A percentile compares a stretch with the other conserved stretches of the same genome.
These are phyloP conservation scores for Callyntrura sp. DNA, from an alignment of 2,888 invertebrate species.

Conservation along the genomic window DNA sequence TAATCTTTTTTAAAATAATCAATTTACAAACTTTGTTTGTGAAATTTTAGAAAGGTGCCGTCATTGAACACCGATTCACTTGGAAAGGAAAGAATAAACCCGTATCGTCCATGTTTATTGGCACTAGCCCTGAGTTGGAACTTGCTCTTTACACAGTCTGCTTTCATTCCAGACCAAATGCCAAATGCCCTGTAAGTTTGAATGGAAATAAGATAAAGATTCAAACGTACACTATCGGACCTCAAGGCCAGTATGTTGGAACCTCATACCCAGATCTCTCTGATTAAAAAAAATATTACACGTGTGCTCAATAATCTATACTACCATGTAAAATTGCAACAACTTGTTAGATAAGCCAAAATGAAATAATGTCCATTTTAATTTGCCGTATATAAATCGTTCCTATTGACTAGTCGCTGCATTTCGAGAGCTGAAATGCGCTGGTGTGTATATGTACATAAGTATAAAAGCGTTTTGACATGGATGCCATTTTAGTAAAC, in stretches of 20 bases:
- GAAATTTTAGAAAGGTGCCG: slow-evolving; percentile 84
- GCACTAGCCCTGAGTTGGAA: slow-evolving; percentile 96
- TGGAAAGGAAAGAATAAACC: slow-evolving; percentile 91
- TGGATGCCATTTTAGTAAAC: no score
- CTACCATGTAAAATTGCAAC: no score
- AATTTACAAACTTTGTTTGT: slow-evolving; percentile 16
- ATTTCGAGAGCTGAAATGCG: no score
- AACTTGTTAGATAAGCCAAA: no score
- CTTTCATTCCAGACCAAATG: slow-evolving; percentile 91
- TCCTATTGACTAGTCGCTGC: no score
- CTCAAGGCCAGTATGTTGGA: slow-evolving; percentile 92
- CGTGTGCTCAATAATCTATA: no score
- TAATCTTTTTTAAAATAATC: background rate
- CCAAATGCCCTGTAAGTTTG: slow-evolving; percentile 90
- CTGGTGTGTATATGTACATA: no score
- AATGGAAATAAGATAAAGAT: slow-evolving; percentile 90
- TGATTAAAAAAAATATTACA: no score
- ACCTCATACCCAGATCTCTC: slow-evolving; percentile 93
- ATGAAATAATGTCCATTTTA: no score
- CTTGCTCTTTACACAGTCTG: slow-evolving; percentile 95
- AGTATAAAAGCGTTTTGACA: no score
- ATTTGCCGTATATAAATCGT: no score
- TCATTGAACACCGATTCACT: slow-evolving; percentile 90
- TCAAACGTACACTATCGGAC: slow-evolving; percentile 90
- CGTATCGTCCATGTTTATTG: slow-evolving; percentile 92